Percentiles rank a stretch among this genome's conserved stretches.
Conservation (phyloP, 2,888 invertebrate genomes). For the Margaritifera margaritifera region DNA sequence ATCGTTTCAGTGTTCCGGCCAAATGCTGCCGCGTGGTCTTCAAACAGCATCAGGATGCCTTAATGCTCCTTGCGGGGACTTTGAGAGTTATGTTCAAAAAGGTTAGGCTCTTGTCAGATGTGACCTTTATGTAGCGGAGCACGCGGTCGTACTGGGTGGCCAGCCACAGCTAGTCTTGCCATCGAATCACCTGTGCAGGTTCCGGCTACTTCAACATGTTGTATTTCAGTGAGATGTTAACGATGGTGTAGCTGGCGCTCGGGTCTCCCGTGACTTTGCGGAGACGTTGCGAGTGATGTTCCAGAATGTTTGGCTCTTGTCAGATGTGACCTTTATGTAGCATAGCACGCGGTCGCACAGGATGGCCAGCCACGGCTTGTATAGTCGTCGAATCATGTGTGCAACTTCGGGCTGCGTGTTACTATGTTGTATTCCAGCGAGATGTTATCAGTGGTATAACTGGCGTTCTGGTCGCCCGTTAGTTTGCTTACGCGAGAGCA, state of each 20-base stretch:
- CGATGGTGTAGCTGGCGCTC: too few species aligned
- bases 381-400: neutral
- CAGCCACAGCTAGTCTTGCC: neutral
- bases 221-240: too few species aligned
- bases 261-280: too few species aligned
- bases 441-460: neutral
- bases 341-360: neutral
- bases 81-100: constrained; percentile 11
- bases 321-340: neutral
- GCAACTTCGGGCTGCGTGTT: neutral
- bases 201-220: neutral
- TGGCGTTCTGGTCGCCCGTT: neutral
- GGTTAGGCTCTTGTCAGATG: neutral
- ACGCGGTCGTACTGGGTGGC: neutral
- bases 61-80: constrained; percentile 35
- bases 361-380: neutral
- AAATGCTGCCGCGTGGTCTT: constrained; percentile 19
- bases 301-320: neutral
- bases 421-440: too few species aligned
- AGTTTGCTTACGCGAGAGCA: neutral
- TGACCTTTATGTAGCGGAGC: neutral
- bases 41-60: constrained; percentile 37
- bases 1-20: constrained; percentile 17
- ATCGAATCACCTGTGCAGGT: neutral
- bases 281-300: too few species aligned